These are phyloP conservation scores for Eulemur rufifrons DNA, from an alignment of 2,113 vertebrate species.

Conservation along the genomic window DNA sequence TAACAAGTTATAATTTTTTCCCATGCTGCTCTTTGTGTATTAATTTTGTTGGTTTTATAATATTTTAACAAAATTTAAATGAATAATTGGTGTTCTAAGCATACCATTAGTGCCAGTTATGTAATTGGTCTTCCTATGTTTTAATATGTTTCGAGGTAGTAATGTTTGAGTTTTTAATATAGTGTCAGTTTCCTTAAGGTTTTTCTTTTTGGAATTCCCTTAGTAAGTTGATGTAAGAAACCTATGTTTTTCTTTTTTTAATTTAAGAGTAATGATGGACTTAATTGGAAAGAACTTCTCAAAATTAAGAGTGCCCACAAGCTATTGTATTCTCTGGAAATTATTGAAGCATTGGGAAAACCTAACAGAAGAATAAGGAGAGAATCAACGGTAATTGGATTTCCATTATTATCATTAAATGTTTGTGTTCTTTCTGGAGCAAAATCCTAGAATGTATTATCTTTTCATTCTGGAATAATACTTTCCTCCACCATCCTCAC, in stretches of 20 bases:
- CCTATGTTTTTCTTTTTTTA: background rate
- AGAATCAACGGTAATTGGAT: constrained; percentile 93
- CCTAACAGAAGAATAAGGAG: constrained; percentile 97
- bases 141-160: background rate
- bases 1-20: background rate
- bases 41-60: background rate
- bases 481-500: background rate
- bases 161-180: background rate
- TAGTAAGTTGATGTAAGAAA: constrained; percentile 4
- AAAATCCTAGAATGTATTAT: background rate
- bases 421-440: constrained; percentile 33
- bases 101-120: background rate
- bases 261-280: constrained; percentile 90
- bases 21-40: background rate
- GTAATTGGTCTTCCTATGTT: background rate
- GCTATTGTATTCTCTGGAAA: constrained; percentile 97
- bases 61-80: constrained; percentile 23
- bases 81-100: constrained; percentile 30
- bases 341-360: constrained; percentile 98
- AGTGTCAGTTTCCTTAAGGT: background rate
- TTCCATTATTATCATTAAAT: background rate
- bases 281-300: constrained; percentile 97
- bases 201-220: background rate
- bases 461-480: constrained; percentile 1
- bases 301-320: constrained; percentile 98